Conservation (phyloP, 2,888 invertebrate genomes). For the Drosophila ezoana region DNA sequence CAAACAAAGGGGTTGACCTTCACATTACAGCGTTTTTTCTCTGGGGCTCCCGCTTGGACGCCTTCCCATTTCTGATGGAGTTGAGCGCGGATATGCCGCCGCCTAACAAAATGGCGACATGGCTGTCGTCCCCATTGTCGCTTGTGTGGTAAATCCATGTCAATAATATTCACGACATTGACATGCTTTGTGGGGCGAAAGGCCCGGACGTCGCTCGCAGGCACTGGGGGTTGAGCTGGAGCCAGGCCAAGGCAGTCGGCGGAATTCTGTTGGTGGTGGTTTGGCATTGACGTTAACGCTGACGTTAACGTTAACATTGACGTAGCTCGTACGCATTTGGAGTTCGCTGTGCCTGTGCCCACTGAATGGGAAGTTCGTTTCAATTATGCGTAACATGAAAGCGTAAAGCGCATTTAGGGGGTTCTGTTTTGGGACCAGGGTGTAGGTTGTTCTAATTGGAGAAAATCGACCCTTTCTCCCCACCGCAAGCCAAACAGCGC, state of each 20-base stretch:
- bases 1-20: slow-evolving; percentile 74
- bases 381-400: slow-evolving; percentile 77
- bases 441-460: slow-evolving; percentile 57
- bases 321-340: slow-evolving; percentile 5
- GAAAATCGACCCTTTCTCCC: slow-evolving; percentile 43
- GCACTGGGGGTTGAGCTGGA: slow-evolving; percentile 36
- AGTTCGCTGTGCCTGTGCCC: slow-evolving; percentile 38
- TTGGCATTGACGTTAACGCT: slow-evolving; percentile 23
- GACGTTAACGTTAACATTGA: slow-evolving; percentile 13
- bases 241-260: slow-evolving; percentile 1
- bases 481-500: slow-evolving; percentile 15
- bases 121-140: slow-evolving; percentile 19
- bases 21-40: slow-evolving; percentile 41
- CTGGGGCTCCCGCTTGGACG: slow-evolving; percentile 5
- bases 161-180: slow-evolving; percentile 81
- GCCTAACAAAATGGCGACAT: slow-evolving; percentile 62
- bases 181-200: slow-evolving; percentile 75
- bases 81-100: slow-evolving; percentile 44
- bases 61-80: slow-evolving; percentile 4
- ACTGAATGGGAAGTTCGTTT: slow-evolving; percentile 72
- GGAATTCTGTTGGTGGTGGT: slow-evolving; percentile 34
- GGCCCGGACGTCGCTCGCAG: slow-evolving; percentile 16
- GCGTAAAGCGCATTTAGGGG: slow-evolving; percentile 38
- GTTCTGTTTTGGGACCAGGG: slow-evolving; percentile 22
- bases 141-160: slow-evolving; percentile 67